Evolutionary conservation across 2,797 vertebrate genomes (phyloP).

Genomic region (Mormyrops attenuatus): DNA sequence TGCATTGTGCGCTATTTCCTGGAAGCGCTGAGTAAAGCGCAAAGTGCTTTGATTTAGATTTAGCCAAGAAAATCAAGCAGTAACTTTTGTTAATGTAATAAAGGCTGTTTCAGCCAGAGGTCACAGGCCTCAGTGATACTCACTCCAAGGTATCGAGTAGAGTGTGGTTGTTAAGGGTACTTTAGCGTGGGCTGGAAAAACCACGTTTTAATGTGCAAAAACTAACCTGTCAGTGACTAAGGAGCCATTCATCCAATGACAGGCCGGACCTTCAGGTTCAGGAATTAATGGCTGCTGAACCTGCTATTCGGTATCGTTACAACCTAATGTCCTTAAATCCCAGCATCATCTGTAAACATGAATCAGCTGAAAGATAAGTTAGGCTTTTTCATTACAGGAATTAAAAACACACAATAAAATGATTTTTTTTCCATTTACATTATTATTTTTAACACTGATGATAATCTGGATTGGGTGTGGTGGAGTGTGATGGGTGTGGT

Average conservation of each 20-base stretch:
- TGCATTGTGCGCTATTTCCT: background rate
- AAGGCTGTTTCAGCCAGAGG: background rate
- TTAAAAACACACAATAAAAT: background rate
- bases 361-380: background rate
- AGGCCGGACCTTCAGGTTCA: background rate
- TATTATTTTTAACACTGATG: background rate
- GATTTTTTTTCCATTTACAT: background rate
- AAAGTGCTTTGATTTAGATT: background rate
- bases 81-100: background rate
- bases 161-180: background rate
- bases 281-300: background rate
- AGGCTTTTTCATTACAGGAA: background rate
- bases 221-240: background rate
- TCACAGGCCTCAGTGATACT: background rate
- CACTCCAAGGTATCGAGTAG: background rate
- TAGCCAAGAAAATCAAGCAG: background rate
- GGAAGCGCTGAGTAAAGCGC: background rate
- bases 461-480: background rate
- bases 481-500: background rate
- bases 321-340: background rate
- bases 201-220: background rate
- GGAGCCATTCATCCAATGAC: background rate
- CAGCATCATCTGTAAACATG: background rate
- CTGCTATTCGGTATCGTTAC: background rate
- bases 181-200: background rate